Evolutionary conservation across 2,113 vertebrate genomes (phyloP).

Genomic region (Anolis carolinensis): DNA sequence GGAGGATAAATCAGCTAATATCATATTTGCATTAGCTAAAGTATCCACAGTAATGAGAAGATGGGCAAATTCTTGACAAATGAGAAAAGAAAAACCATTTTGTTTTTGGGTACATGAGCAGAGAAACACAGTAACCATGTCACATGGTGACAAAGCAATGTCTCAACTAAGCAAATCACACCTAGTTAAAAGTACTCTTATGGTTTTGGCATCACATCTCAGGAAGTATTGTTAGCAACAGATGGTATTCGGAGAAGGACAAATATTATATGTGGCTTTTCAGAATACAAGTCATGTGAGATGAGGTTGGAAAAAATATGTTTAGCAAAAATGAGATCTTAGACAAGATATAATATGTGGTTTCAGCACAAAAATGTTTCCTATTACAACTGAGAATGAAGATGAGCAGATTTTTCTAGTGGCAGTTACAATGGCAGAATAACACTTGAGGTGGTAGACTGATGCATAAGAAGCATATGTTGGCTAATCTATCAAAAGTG

Average conservation of each 20-base stretch:
- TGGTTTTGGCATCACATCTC: conserved; percentile 2
- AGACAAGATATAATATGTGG: neutral
- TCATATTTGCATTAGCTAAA: neutral
- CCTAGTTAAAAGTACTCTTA: neutral
- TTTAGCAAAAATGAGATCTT: neutral
- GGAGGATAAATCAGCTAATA: neutral
- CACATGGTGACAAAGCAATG: neutral
- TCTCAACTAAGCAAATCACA: neutral
- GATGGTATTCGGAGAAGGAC: neutral
- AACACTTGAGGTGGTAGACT: too few relatives aligned
- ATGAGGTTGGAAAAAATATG: neutral
- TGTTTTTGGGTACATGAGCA: neutral
- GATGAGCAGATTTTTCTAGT: neutral
- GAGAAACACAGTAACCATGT: neutral
- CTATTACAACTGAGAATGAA: too few relatives aligned
- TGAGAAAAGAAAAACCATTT: neutral
- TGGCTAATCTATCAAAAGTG: neutral
- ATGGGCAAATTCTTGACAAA: neutral
- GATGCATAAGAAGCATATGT: neutral
- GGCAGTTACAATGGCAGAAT: too few relatives aligned
- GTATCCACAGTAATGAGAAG: neutral
- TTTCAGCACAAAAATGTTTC: neutral
- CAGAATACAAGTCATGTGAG: conserved; percentile 4
- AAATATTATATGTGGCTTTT: neutral
- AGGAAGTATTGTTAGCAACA: neutral